Base-by-base conservation (phyloP, 2,113 vertebrate species). In the Orycteropus afer region DNA sequence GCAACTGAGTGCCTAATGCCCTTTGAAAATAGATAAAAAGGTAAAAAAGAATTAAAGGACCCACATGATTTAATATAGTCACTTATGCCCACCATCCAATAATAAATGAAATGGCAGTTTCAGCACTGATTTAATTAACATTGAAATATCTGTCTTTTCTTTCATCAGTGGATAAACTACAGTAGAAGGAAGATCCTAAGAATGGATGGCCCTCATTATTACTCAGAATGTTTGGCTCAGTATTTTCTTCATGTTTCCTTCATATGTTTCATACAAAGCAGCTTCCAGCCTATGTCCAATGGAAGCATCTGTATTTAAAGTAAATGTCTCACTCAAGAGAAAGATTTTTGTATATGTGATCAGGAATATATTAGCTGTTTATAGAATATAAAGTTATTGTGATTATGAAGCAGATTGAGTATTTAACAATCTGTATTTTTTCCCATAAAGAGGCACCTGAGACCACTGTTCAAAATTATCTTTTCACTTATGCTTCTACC, bases 371-470 rank as follows among this genome's bases (percentile, higher is more conserved):
- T 34, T 1, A 1, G 17, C 17, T 1, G 17, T 34, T 11, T 5
- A 37, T 3, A 42, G 5, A 18, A 37, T 5, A 55, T 55, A 18
- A 0, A 3, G 29, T 0, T 32, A n/a, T 0, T 25, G 42, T 6
- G 1, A 8, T 9, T 1, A 2, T 0, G 6, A 9, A 6, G 55
- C 63, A 47, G 77, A 9, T 13, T 0, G 1, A 0, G 49, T 2
- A 14, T 4, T 5, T 25, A 13, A 45, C 74, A 11, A 13, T 7
- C 25, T 40, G 53, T 3, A 17, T 23, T 22, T 40, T 40, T 49
- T 47, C 59, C 63, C 74, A 37, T 23, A 17, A 53, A 23, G n/a
- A 55, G 45, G 51, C 14, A 8, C 5, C 29, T 45, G 29, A 89
- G 85, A 53, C 47, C 85, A 5, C 34, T 37, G 49, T 17, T 78